A percentile compares a stretch with the other conserved stretches of the same genome.
These are phyloP conservation scores for Sebastolobus altivelis DNA, from an alignment of 2,797 vertebrate genomes.

Conservation along the genomic window DNA sequence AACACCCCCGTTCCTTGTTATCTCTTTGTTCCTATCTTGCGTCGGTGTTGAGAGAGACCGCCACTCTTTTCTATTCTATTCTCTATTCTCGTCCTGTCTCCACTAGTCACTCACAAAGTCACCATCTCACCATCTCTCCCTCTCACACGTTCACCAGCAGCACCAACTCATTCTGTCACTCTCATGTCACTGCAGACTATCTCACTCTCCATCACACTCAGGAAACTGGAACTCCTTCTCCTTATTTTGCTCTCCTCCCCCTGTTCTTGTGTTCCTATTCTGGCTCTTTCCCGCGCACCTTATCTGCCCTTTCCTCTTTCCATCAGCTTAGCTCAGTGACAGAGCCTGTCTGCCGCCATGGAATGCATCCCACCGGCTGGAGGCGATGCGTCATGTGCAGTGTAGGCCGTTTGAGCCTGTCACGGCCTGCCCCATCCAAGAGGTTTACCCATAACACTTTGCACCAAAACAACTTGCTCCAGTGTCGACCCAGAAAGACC, in stretches of 20 bases:
- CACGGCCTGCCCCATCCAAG: constrained; percentile 35
- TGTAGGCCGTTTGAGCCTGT: constrained; percentile 35
- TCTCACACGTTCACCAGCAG: constrained; percentile 26
- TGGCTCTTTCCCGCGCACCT: constrained; percentile 31
- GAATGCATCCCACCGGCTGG: constrained; percentile 42
- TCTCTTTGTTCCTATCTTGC: constrained; percentile 41
- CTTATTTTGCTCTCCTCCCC: not conserved
- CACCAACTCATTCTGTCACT: constrained; percentile 57
- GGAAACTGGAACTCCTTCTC: constrained; percentile 16
- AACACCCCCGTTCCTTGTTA: constrained; percentile 31
- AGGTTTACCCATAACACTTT: constrained; percentile 13
- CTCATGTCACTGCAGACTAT: constrained; percentile 44
- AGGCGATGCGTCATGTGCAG: constrained; percentile 28
- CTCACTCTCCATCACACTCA: constrained; percentile 34
- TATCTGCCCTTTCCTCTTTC: constrained; percentile 43
- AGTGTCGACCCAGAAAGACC: not conserved
- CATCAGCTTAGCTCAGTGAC: constrained; percentile 47
- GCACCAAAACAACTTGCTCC: constrained; percentile 23
- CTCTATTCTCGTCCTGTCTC: constrained; percentile 36
- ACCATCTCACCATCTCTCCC: constrained; percentile 10
- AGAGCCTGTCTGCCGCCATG: constrained; percentile 36
- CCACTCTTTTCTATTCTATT: constrained; percentile 28
- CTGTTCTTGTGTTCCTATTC: not conserved
- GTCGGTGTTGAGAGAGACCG: constrained; percentile 17
- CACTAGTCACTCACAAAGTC: constrained; percentile 26